These are phyloP conservation scores for Thrips palmi DNA, from an alignment of 1,140 invertebrate genomes.

Conservation along the genomic window DNA sequence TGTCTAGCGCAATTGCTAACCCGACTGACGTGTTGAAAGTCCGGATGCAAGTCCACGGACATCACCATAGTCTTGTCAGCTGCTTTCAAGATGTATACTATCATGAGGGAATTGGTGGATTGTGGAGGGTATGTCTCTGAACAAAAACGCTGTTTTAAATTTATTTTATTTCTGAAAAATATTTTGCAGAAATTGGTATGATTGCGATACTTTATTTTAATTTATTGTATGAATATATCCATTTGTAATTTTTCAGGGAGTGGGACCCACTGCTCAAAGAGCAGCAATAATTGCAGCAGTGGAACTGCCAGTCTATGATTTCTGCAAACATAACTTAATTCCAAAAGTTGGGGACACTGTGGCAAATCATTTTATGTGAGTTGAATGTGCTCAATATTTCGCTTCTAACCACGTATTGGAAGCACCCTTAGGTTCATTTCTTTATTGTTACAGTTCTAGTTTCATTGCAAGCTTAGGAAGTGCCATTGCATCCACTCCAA, in stretches of 20 bases:
- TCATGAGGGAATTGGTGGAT: conserved; percentile 59
- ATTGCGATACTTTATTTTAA: not conserved
- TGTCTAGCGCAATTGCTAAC: conserved; percentile 89
- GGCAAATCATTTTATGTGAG: conserved; percentile 74
- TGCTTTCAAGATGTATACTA: conserved; percentile 63
- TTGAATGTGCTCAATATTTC: conserved; percentile 19
- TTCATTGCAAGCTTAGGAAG: conserved; percentile 81
- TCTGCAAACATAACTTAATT: conserved; percentile 63
- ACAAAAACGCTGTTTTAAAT: conserved; percentile 2
- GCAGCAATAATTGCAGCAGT: conserved; percentile 84
- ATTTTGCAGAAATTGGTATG: not conserved
- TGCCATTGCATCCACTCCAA: conserved; percentile 81
- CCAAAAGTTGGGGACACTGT: conserved; percentile 55
- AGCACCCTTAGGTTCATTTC: conserved; percentile 5
- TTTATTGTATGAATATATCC: conserved; percentile 10
- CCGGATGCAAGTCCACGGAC: conserved; percentile 61
- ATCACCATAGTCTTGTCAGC: conserved; percentile 38
- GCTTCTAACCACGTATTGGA: conserved; percentile 16
- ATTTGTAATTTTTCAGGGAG: conserved; percentile 39
- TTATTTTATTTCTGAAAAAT: not conserved
- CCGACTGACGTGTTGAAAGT: conserved; percentile 98
- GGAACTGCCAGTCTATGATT: conserved; percentile 86
- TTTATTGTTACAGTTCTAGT: conserved; percentile 49
- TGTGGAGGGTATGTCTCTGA: conserved; percentile 57
- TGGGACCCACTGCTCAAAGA: conserved; percentile 76